Conservation (phyloP, 2,113 vertebrate species). For the Xenopus tropicalis region DNA sequence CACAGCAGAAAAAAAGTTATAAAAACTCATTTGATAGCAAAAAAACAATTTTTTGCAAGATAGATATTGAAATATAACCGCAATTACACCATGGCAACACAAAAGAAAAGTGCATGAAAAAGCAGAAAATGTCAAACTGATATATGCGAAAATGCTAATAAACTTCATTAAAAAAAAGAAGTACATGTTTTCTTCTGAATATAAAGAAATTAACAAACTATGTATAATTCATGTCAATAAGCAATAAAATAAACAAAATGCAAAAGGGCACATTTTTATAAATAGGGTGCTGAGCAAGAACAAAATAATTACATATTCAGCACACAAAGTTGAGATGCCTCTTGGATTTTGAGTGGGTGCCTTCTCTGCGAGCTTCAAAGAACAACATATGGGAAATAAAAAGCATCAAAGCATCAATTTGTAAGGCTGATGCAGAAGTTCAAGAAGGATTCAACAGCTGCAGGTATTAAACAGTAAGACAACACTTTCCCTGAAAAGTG, state of each 20-base stretch:
- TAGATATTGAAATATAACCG: no score
- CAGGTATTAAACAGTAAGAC: constrained; percentile 46
- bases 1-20: no score
- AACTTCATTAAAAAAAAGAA: no score
- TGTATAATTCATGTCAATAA: not conserved
- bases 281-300: constrained; percentile 28
- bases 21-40: no score
- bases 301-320: constrained; percentile 39
- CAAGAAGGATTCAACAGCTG: constrained; percentile 43
- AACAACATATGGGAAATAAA: constrained; percentile 44
- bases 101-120: no score
- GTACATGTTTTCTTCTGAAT: not conserved
- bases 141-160: no score
- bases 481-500: constrained; percentile 33
- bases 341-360: constrained; percentile 40
- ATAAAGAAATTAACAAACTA: constrained; percentile 4
- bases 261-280: constrained; percentile 40
- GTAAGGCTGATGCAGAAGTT: constrained; percentile 49
- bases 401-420: constrained; percentile 33
- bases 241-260: constrained; percentile 8
- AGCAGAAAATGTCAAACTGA: no score
- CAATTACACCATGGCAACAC: no score
- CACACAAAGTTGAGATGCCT: constrained; percentile 31
- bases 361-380: constrained; percentile 46
- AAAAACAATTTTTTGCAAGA: no score